Evolutionary conservation across 2,797 vertebrate genomes (phyloP).

Genomic region (Chiloscyllium punctatum): DNA sequence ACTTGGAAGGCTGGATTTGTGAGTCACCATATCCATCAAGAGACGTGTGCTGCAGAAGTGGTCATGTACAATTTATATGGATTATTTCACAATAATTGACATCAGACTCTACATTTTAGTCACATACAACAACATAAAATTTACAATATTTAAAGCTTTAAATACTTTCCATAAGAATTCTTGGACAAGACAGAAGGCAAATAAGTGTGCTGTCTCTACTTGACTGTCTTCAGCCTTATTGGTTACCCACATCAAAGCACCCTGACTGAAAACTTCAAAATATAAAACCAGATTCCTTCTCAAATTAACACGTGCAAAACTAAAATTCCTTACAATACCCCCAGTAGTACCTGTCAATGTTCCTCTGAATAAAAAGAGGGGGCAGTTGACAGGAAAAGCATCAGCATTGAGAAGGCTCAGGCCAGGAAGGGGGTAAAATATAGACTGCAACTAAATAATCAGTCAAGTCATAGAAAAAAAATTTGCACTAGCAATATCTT

Average conservation of each 20-base stretch:
- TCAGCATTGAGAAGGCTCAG: neutral
- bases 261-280: neutral
- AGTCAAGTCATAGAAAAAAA: neutral
- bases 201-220: neutral
- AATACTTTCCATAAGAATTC: neutral
- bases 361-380: neutral
- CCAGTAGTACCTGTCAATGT: neutral
- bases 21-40: constrained; percentile 78
- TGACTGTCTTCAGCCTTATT: neutral
- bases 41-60: constrained; percentile 70
- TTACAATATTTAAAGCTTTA: neutral
- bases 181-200: neutral
- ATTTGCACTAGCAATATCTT: neutral
- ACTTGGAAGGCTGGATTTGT: constrained; percentile 72
- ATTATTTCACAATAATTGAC: neutral
- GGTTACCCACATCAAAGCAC: neutral
- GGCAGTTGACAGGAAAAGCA: neutral
- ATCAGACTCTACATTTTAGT: neutral
- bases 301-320: neutral
- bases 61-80: constrained; percentile 40
- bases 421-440: neutral
- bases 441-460: neutral
- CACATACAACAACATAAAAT: neutral
- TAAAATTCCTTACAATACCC: neutral
- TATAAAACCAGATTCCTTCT: neutral